These are phyloP conservation scores for Balaenoptera acutorostrata DNA, from an alignment of 2,113 vertebrate genomes.

Conservation along the genomic window DNA sequence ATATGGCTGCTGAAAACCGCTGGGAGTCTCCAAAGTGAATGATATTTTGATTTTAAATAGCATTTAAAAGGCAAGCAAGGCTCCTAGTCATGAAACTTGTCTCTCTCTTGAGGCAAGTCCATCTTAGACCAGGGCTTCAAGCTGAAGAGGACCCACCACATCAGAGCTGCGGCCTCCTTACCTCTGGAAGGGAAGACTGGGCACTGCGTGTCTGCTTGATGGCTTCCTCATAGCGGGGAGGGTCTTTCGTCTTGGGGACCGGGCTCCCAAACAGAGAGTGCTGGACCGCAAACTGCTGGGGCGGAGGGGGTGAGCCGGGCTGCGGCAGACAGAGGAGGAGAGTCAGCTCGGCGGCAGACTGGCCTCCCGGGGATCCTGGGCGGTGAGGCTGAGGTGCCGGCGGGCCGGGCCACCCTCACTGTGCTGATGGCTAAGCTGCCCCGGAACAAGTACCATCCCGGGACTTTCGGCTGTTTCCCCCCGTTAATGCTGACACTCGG, in stretches of 20 bases:
- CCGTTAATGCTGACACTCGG: rapidly evolving
- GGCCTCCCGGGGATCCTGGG: too few relatives aligned
- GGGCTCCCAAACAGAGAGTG: conserved; percentile 83
- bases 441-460: not conserved
- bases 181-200: conserved; percentile 85
- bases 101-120: not conserved
- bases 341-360: not conserved
- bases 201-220: conserved; percentile 92
- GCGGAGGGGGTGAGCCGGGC: conserved; percentile 83
- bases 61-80: not conserved
- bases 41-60: not conserved
- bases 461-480: not conserved
- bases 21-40: not conserved
- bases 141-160: not conserved
- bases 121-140: not conserved
- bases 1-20: not conserved
- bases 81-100: not conserved
- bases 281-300: conserved; percentile 83
- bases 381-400: too few relatives aligned
- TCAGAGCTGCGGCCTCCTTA: conserved; percentile 50
- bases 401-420: not conserved
- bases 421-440: not conserved
- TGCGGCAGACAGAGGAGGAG: conserved; percentile 62
- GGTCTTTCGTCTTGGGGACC: conserved; percentile 88
- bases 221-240: conserved; percentile 96